Conservation (phyloP, 1,140 invertebrate species). For the Pseudomyrmex sp. region DNA sequence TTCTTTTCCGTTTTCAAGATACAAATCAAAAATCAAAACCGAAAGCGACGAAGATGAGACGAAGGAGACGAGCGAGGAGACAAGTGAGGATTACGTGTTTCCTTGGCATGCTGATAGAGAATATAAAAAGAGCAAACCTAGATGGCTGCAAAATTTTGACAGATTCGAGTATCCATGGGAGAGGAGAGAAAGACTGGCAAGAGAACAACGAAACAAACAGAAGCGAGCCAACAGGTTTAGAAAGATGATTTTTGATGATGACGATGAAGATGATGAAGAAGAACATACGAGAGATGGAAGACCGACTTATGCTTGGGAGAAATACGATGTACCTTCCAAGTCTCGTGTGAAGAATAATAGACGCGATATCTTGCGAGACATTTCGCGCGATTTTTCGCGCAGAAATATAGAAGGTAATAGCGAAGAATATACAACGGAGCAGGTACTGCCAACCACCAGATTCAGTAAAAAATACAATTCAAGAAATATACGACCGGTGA, state of each 20-base stretch:
- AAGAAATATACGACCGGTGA: background rate
- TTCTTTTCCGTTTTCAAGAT: conserved; percentile 74
- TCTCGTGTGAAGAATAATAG: conserved; percentile 17
- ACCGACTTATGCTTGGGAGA: conserved; percentile 68
- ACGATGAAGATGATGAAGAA: conserved; percentile 53
- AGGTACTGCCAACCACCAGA: conserved; percentile 51
- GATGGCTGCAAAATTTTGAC: conserved; percentile 4
- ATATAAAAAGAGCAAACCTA: conserved; percentile 50
- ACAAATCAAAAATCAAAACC: conserved; percentile 40
- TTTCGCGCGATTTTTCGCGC: background rate
- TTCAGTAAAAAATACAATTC: conserved; percentile 75
- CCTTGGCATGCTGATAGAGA: conserved; percentile 76
- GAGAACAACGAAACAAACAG: conserved; percentile 53
- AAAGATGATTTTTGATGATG: conserved; percentile 16
- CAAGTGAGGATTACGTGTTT: conserved; percentile 74
- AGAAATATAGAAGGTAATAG: conserved; percentile 44
- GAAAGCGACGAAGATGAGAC: conserved; percentile 66
- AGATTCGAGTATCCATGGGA: conserved; percentile 80
- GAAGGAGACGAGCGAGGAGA: conserved; percentile 52
- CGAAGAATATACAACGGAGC: conserved; percentile 51
- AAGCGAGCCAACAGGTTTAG: conserved; percentile 12
- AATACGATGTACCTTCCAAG: conserved; percentile 60
- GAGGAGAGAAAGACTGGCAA: conserved; percentile 70
- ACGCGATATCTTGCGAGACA: conserved; percentile 9
- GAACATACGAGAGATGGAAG: conserved; percentile 32